A percentile compares a stretch with the other conserved stretches of the same genome.
These are phyloP conservation scores for Cyanistes caeruleus DNA, from an alignment of 2,113 vertebrate species.

Conservation along the genomic window DNA sequence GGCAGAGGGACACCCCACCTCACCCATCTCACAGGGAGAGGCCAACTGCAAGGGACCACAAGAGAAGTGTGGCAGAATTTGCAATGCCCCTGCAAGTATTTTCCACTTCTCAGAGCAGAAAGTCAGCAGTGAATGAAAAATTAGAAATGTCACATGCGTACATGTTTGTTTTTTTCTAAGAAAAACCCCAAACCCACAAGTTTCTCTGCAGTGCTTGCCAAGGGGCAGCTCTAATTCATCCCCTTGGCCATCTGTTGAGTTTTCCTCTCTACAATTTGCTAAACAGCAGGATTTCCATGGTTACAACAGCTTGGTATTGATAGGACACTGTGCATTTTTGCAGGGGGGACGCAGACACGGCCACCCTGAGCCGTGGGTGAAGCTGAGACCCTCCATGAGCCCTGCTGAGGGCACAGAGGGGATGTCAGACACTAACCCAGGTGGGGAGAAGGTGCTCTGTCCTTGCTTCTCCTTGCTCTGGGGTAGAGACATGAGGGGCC, in stretches of 20 bases:
- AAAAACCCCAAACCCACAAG: not conserved
- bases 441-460: not conserved
- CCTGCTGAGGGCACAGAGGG: not conserved
- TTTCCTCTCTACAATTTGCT: conserved; percentile 63
- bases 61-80: not conserved
- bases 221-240: conserved; percentile 36
- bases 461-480: not conserved
- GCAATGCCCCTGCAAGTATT: not conserved
- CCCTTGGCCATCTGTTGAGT: conserved; percentile 17
- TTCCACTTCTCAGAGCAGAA: not conserved
- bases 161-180: not conserved
- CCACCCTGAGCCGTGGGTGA: not conserved
- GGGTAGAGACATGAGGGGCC: not conserved
- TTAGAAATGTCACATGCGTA: not conserved
- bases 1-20: not conserved
- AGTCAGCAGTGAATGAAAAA: not conserved
- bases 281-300: conserved; percentile 70
- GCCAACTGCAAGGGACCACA: not conserved
- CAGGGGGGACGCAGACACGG: not conserved
- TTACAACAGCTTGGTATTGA: conserved; percentile 8
- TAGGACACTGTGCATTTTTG: not conserved
- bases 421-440: not conserved
- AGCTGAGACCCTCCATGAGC: rapidly evolving
- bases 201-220: conserved; percentile 7
- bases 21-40: rapidly evolving